Evolutionary conservation across 2,888 invertebrate species (phyloP).

Genomic region (Ennomos erosarius): DNA sequence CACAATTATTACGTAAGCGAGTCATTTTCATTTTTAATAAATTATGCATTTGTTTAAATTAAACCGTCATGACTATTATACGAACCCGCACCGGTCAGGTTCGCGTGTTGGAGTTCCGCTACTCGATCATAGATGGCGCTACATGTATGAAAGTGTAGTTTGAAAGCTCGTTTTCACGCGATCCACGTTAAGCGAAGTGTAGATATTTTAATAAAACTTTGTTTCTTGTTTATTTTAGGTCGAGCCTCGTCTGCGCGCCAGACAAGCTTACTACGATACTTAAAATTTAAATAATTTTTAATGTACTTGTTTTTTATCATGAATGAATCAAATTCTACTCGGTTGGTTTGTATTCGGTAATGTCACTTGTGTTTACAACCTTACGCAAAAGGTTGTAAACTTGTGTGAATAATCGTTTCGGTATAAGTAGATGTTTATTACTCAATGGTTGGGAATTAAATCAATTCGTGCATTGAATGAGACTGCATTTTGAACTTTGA

Average conservation of each 20-base stretch:
- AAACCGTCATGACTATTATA: constrained; percentile 38
- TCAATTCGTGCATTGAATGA: constrained; percentile 25
- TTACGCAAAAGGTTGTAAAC: constrained; percentile 36
- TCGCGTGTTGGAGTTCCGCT: constrained; percentile 55
- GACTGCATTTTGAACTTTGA: too few species aligned
- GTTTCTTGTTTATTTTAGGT: constrained; percentile 68
- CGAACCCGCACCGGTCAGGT: constrained; percentile 45
- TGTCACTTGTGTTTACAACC: constrained; percentile 37
- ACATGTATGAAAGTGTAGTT: constrained; percentile 31
- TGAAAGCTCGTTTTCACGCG: constrained; percentile 50
- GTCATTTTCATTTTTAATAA: constrained; percentile 41
- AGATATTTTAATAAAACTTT: constrained; percentile 70
- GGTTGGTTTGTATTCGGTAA: constrained; percentile 34
- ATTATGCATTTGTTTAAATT: constrained; percentile 42
- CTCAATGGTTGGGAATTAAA: constrained; percentile 30
- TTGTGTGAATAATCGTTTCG: constrained; percentile 24
- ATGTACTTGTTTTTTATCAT: constrained; percentile 48
- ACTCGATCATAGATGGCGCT: constrained; percentile 74
- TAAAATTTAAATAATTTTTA: constrained; percentile 62
- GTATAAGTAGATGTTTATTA: constrained; percentile 19
- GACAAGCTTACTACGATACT: constrained; percentile 52
- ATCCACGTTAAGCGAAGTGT: constrained; percentile 56
- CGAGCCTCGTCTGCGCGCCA: constrained; percentile 53
- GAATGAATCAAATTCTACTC: constrained; percentile 33
- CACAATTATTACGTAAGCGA: constrained; percentile 47